These are phyloP conservation scores for Boloria selene DNA, from an alignment of 2,888 invertebrate genomes.

Conservation along the genomic window DNA sequence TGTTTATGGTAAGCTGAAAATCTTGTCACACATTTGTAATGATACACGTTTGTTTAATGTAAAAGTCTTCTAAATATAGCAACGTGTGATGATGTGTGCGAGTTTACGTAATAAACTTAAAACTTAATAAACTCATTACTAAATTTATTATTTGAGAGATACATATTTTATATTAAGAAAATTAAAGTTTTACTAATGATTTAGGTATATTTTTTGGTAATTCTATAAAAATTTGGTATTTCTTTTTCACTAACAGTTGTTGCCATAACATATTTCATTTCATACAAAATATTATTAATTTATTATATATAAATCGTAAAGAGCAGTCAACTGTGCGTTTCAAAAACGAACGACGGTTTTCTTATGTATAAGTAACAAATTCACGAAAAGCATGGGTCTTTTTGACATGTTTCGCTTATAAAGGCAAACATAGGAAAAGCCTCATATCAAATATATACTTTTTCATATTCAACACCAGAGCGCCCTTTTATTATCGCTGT, in stretches of 20 bases:
- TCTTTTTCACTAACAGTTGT: no score
- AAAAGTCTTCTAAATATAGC: not conserved
- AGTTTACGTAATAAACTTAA: no score
- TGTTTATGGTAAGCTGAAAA: constrained; percentile 78
- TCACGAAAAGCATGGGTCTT: constrained; percentile 7
- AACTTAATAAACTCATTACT: no score
- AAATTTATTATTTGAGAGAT: no score
- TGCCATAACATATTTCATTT: no score
- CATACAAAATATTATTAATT: no score
- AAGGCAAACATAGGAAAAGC: constrained; percentile 19
- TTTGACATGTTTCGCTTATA: constrained; percentile 17
- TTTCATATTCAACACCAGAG: constrained; percentile 30
- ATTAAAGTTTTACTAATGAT: no score
- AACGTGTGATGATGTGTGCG: not conserved
- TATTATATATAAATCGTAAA: not conserved
- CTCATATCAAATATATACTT: constrained; percentile 27
- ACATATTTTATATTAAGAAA: no score
- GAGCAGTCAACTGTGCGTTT: not conserved
- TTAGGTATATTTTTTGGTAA: no score
- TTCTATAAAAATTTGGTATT: no score
- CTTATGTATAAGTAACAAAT: constrained; percentile 18
- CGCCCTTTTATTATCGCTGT: constrained; percentile 27
- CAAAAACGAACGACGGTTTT: not conserved
- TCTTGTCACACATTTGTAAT: constrained; percentile 67
- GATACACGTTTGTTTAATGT: not conserved